Evolutionary conservation across 2,113 vertebrate species (phyloP), one percentile per base, ranked within the genome.

Genomic region (Mastomys natalensis): DNA sequence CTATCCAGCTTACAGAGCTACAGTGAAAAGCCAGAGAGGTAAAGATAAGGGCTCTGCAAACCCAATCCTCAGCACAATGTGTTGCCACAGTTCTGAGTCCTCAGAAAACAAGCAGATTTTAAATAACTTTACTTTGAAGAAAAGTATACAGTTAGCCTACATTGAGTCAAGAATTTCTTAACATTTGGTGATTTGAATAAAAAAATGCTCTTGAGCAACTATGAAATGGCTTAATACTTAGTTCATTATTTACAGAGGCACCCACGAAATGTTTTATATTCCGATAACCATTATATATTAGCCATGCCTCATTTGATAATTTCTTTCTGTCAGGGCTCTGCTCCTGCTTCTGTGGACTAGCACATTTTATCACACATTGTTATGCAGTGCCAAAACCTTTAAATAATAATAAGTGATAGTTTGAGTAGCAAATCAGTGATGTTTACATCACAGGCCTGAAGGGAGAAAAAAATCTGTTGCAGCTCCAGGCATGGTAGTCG

Each of bases 241-340:
- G 70, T 88, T 96, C 51, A 43, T 81, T 48, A 51, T 92, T 94
- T 60, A 48, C 31, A 55, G 31, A 77, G n/a, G 22, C 45, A 88
- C 37, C 74, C 76, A 85, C 80, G 88, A 73, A 95, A 88, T 93
- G 92, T 92, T 92, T 94, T 97, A 81, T 95, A 95, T 97, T 92
- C 88, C 64, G 60, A 93, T 96, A 91, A 82, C 94, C 48, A 70
- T 93, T 95, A 53, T 89, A 37, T 90, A 55, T 91, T 91, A 55
- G 77, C 72, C 68, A 70, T 84, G 89, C 91, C 58, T 95, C 96
- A 97, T 95, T 98, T 95, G 92, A 60, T 97, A 95, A 84, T 90
- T 96, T 95, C 66, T 87, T 89, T 96, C 87, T 95, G 55, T 93
- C 84, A 85, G 13, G 26, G 90, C 81, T 94, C 77, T 88, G 72